A percentile compares a stretch with the other conserved stretches of the same genome.
Conservation (phyloP, 1,140 invertebrate genomes). For the Leptoteleia sp. region DNA sequence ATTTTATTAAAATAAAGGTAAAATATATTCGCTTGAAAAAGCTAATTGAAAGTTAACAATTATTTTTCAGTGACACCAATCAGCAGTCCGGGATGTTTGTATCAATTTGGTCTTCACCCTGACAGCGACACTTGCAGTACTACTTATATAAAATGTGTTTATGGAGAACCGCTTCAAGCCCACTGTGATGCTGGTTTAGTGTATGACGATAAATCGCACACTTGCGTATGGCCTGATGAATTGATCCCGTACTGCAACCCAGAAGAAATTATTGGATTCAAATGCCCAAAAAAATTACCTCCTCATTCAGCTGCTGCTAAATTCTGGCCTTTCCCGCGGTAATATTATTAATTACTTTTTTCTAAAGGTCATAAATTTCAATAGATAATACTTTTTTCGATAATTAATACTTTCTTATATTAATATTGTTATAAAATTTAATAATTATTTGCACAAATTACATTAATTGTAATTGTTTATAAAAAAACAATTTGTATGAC, state of each 20-base stretch:
- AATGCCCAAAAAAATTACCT: constrained; percentile 90
- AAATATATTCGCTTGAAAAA: no score
- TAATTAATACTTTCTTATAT: no score
- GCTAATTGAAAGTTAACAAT: no score
- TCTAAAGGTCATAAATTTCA: no score
- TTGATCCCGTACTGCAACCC: constrained; percentile 92
- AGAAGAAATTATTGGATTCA: constrained; percentile 91
- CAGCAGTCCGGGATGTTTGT: constrained; percentile 91
- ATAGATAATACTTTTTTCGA: no score
- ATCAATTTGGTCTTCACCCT: constrained; percentile 93
- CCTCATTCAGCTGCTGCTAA: constrained; percentile 88
- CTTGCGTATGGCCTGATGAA: constrained; percentile 96
- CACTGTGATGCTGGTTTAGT: constrained; percentile 92
- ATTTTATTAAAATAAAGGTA: no score
- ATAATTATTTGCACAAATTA: no score
- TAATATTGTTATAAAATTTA: no score
- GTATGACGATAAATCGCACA: constrained; percentile 93
- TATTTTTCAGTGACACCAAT: constrained; percentile 86
- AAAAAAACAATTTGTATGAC: no score
- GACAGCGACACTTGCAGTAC: constrained; percentile 90
- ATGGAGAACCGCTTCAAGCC: constrained; percentile 88
- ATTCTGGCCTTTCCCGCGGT: constrained; percentile 93
- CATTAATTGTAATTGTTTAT: no score
- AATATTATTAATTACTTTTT: constrained; percentile 25
- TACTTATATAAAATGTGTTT: constrained; percentile 92